Conservation (phyloP, 2,888 invertebrate species). For the Cryptus viduatorius region DNA sequence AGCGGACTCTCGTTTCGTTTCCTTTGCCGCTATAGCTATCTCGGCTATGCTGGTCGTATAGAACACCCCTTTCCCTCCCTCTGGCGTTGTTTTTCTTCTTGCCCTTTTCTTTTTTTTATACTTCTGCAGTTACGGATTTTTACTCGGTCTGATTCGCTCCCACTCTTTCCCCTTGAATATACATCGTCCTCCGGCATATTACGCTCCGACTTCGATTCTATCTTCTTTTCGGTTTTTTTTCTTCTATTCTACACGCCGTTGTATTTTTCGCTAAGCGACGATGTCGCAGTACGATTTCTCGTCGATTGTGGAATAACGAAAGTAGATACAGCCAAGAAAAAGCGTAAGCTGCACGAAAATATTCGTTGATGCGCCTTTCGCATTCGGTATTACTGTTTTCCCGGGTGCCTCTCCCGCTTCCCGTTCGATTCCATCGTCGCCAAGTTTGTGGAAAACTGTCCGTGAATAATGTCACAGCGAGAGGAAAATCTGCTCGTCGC, state of each 20-base stretch:
- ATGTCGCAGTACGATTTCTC: conserved; percentile 30
- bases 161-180: conserved; percentile 25
- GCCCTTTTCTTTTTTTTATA: conserved; percentile 18
- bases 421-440: background rate
- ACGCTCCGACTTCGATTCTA: conserved; percentile 35
- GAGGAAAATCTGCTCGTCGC: conserved; percentile 18
- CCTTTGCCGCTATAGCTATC: conserved; percentile 48
- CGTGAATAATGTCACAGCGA: background rate
- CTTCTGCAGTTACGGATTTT: conserved; percentile 56
- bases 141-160: conserved; percentile 21
- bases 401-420: background rate
- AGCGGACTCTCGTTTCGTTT: conserved; percentile 26
- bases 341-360: conserved; percentile 11
- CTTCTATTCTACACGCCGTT: conserved; percentile 18
- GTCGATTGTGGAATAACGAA: conserved; percentile 15
- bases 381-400: background rate
- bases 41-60: background rate
- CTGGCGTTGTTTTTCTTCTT: conserved; percentile 43
- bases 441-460: conserved; percentile 8
- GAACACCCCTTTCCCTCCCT: conserved; percentile 14
- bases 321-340: background rate
- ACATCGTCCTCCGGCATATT: conserved; percentile 30
- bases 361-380: conserved; percentile 21
- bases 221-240: conserved; percentile 20
- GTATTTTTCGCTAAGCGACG: conserved; percentile 21